These are phyloP conservation scores for Eristalis arbustorum DNA, from an alignment of 2,888 invertebrate genomes.

Conservation along the genomic window DNA sequence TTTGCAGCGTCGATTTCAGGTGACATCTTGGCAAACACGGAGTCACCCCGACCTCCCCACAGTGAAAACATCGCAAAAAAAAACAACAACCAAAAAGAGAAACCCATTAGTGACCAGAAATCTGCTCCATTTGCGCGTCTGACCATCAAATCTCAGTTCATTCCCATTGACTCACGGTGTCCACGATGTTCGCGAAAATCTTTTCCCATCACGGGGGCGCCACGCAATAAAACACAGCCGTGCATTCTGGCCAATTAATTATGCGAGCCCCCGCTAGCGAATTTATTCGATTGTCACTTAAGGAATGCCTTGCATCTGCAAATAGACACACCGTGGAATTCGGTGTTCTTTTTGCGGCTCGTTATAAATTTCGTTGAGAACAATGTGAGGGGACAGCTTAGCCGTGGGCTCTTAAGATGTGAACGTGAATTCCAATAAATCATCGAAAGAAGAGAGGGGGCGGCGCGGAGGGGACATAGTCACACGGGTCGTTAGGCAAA, in stretches of 20 bases:
- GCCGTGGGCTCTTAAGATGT: constrained; percentile 11
- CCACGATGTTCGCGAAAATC: background rate
- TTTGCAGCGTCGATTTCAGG: background rate
- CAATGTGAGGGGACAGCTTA: background rate
- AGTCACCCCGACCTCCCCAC: background rate
- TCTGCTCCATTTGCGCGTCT: background rate
- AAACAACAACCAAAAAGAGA: background rate
- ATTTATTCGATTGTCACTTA: background rate
- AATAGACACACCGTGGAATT: background rate
- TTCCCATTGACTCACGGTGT: background rate
- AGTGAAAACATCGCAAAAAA: background rate
- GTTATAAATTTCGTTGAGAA: background rate
- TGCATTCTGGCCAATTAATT: background rate
- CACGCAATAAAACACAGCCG: background rate
- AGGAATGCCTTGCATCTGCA: background rate
- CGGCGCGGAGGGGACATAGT: background rate
- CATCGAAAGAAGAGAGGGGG: background rate
- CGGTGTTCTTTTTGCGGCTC: background rate
- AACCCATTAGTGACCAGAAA: background rate
- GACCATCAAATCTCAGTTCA: background rate
- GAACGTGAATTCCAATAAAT: constrained; percentile 15
- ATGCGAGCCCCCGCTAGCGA: background rate
- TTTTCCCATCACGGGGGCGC: background rate
- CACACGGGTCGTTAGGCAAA: background rate
- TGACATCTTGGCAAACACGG: background rate